Evolutionary conservation across 2,888 invertebrate species (phyloP), one percentile per base, ranked within the genome.

Genomic region (Seira musarum): DNA sequence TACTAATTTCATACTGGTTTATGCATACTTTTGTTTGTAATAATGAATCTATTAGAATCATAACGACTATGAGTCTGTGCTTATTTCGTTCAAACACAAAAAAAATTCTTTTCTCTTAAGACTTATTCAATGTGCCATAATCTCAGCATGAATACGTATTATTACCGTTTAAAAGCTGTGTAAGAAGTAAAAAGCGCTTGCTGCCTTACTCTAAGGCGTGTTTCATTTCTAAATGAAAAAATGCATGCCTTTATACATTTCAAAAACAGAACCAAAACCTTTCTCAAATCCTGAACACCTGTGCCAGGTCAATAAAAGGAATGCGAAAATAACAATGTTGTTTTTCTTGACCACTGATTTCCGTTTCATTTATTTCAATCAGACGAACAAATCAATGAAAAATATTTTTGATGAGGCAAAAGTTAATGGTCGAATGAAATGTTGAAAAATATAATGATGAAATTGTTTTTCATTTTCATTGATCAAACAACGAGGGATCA

Each of bases 41-140:
- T 69, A 77, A 77, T 77, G 77, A 77, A 77, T 69, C 77, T 65
- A 77, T 77, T 77, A 70, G 70, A 70, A 65, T 49, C 24, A 68
- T 69, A 70, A 60, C 65, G 53, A n/a, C 19, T 13, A 6, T 64
- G 64, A 57, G 24, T 61, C 15, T n/a, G 19, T 60, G 10, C 19
- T 68, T 21, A 35, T 17, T 60, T 10, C 60, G 60, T 60, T 60
- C 60, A 15, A 15, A 53, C 8, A 57, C 6, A 57, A 57, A n/a
- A 57, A 57, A 57, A 13, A 10, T 57, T 57, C 57, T 19, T 57
- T 10, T 57, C 57, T 19, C 57, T 46, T 10, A 10, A 46, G 13
- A 15, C 57, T 57, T 19, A 5, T n/a, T 3, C 5, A 15, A n/a
- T 57, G 17, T 57, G 13, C 17, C 17, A n/a, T 19, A 57, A 6